phyloP scores from a whole-genome alignment of 64 coral and sea anemone species.

The Anthopleura sola region DNA sequence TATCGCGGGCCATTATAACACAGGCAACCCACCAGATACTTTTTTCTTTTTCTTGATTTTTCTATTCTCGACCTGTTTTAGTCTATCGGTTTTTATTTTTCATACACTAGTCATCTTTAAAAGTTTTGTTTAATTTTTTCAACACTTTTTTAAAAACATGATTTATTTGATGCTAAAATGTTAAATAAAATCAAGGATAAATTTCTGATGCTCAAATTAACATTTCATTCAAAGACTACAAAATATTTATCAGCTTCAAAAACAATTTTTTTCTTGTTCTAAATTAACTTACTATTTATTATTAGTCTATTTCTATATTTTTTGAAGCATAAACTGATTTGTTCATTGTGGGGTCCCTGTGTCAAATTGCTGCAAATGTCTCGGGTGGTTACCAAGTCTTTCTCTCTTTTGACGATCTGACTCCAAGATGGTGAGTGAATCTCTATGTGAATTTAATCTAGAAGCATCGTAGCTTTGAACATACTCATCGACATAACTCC shows the following conservation, averaged over 20 bases:
- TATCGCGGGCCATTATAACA: background rate
- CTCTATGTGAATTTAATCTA: conserved; percentile 14
- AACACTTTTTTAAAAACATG: too few relatives aligned
- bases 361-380: background rate
- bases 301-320: background rate
- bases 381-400: conserved; percentile 44
- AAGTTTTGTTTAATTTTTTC: too few relatives aligned
- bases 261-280: too few relatives aligned
- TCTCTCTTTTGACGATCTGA: conserved; percentile 82
- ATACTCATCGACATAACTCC: background rate
- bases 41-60: background rate
- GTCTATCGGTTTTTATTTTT: background rate
- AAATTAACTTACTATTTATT: too few relatives aligned
- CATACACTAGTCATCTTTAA: background rate
- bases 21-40: background rate
- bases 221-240: too few relatives aligned
- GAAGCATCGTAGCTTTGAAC: conserved; percentile 35
- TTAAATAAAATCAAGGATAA: too few relatives aligned
- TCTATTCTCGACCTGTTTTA: background rate
- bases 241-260: too few relatives aligned
- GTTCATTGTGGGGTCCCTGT: background rate
- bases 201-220: too few relatives aligned
- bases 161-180: too few relatives aligned
- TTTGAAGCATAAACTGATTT: background rate
- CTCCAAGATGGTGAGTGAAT: conserved; percentile 76